Evolutionary conservation across 1,140 invertebrate species (phyloP).

Genomic region (Drusus annulatus): DNA sequence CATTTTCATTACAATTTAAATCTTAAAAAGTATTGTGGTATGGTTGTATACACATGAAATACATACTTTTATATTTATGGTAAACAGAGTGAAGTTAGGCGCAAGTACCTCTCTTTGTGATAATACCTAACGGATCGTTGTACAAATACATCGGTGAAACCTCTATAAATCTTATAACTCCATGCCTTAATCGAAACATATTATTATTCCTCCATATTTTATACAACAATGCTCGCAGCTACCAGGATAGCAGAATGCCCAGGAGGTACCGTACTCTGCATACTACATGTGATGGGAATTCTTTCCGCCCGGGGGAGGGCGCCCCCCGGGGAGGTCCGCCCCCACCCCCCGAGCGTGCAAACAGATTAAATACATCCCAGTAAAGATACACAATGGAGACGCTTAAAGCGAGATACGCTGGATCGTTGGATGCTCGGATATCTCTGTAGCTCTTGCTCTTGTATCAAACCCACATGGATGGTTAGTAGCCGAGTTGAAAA

Average conservation of each 20-base stretch:
- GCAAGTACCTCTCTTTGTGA: neutral
- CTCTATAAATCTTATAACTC: slow-evolving; percentile 26
- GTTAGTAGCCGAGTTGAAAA: neutral
- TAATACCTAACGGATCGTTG: neutral
- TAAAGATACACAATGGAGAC: slow-evolving; percentile 55
- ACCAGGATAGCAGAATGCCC: neutral
- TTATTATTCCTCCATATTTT: slow-evolving; percentile 19
- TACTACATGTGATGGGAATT: slow-evolving; percentile 13
- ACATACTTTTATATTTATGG: too few relatives aligned
- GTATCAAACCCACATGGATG: too few relatives aligned
- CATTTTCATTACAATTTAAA: too few relatives aligned
- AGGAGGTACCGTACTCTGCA: too few relatives aligned
- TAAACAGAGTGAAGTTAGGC: neutral
- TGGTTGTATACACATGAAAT: too few relatives aligned
- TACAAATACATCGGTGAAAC: slow-evolving; percentile 16
- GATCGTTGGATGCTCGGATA: neutral
- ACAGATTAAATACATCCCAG: slow-evolving; percentile 59
- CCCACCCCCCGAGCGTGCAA: slow-evolving; percentile 44
- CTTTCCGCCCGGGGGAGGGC: neutral
- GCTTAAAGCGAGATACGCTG: slow-evolving; percentile 52
- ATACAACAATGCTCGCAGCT: slow-evolving; percentile 16
- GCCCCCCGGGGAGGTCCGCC: too few relatives aligned
- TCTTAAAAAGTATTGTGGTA: too few relatives aligned
- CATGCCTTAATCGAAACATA: slow-evolving; percentile 27
- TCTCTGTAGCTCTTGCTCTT: neutral